These are phyloP conservation scores for Drosophila varians DNA, from an alignment of 1,140 invertebrate genomes.

Conservation along the genomic window DNA sequence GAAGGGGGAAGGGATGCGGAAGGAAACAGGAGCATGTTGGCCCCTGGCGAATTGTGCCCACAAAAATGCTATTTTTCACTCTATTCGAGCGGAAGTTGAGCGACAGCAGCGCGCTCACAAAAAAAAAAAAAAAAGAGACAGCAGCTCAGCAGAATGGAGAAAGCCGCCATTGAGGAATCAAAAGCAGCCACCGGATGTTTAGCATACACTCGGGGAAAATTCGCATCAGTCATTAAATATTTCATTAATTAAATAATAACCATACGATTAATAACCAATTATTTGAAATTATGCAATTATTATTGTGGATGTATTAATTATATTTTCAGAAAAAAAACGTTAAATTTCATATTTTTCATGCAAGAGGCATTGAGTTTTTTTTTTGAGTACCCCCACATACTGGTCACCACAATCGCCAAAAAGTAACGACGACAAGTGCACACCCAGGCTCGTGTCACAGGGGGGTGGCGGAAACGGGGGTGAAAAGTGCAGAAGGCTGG, in stretches of 20 bases:
- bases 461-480: not conserved
- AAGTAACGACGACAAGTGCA: slow-evolving; percentile 22
- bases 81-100: slow-evolving; percentile 78
- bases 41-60: slow-evolving; percentile 48
- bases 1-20: not conserved
- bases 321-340: too few relatives aligned
- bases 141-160: slow-evolving; percentile 23
- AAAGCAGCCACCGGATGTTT: slow-evolving; percentile 59
- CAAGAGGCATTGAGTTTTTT: not conserved
- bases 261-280: too few relatives aligned
- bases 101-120: slow-evolving; percentile 56
- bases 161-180: slow-evolving; percentile 37
- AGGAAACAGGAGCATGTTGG: slow-evolving; percentile 24
- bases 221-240: too few relatives aligned
- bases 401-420: slow-evolving; percentile 9
- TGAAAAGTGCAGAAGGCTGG: not conserved
- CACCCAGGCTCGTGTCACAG: slow-evolving; percentile 1
- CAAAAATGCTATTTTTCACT: slow-evolving; percentile 81
- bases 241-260: too few relatives aligned
- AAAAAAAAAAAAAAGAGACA: slow-evolving; percentile 38
- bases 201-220: slow-evolving; percentile 45
- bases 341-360: not conserved
- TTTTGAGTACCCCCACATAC: not conserved
- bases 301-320: too few relatives aligned
- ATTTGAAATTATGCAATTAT: too few relatives aligned